Conservation (phyloP, 2,113 vertebrate genomes). For the human (Homo sapiens) region DNA sequence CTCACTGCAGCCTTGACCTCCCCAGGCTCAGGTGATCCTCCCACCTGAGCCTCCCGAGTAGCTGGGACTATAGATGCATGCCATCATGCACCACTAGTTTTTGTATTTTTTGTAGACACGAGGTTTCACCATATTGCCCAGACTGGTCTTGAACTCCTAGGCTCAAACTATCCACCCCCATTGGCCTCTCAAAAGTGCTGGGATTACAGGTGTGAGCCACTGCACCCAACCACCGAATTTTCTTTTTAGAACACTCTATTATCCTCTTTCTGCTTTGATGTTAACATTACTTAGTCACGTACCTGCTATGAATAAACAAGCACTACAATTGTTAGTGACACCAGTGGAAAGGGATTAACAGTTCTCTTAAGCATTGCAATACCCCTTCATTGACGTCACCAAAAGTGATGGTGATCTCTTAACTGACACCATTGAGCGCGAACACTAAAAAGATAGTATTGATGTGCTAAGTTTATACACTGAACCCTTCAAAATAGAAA, state of each 20-base stretch:
- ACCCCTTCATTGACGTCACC: constrained; percentile 15
- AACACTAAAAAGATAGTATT: constrained; percentile 27
- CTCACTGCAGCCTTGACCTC: not conserved
- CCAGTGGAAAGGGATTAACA: constrained; percentile 40
- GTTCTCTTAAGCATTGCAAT: constrained; percentile 46
- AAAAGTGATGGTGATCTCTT: constrained; percentile 31
- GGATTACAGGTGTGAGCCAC: not conserved
- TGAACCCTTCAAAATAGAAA: constrained; percentile 45
- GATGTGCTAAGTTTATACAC: constrained; percentile 24
- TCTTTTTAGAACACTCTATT: not conserved
- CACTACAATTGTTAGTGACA: not conserved
- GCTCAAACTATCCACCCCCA: not conserved
- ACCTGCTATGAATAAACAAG: constrained; percentile 26
- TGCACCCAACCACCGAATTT: not conserved
- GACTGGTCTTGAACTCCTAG: not conserved
- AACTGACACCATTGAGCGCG: constrained; percentile 12
- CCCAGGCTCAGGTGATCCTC: not conserved
- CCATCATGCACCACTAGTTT: not conserved
- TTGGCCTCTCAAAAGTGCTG: not conserved
- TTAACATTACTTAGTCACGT: not conserved
- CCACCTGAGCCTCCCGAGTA: not conserved
- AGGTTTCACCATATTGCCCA: not conserved
- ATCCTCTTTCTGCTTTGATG: not conserved
- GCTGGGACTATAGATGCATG: not conserved
- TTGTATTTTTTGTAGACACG: not conserved